Evolutionary conservation across 1,140 invertebrate genomes (phyloP).

Genomic region (Phocides pigmalion): DNA sequence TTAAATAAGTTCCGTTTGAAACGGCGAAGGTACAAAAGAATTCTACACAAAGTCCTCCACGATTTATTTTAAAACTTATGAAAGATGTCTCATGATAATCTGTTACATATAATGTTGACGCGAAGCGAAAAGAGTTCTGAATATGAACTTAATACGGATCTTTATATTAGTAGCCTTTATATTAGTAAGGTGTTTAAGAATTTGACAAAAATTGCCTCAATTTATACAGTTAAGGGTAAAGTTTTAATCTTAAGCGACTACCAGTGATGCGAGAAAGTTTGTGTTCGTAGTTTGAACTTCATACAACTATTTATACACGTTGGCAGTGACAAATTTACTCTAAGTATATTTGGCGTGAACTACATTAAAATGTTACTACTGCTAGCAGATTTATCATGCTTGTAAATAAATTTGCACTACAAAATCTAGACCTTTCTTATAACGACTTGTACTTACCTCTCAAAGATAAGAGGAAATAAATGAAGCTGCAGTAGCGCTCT

Average conservation of each 20-base stretch:
- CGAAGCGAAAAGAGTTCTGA: constrained; percentile 6
- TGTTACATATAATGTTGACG: constrained; percentile 3
- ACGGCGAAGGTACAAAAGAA: no score
- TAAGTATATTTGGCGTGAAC: constrained; percentile 53
- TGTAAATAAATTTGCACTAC: constrained; percentile 35
- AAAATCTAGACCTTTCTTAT: constrained; percentile 16
- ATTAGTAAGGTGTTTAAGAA: constrained; percentile 1
- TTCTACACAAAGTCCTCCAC: no score
- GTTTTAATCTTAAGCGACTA: constrained; percentile 26
- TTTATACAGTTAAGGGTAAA: constrained; percentile 4
- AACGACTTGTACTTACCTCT: constrained; percentile 11
- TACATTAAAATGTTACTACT: constrained; percentile 46
- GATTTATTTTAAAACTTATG: no score
- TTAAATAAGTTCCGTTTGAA: no score
- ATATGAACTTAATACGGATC: constrained; percentile 1
- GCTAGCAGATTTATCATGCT: constrained; percentile 36
- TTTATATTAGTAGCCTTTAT: constrained; percentile 11
- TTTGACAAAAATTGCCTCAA: constrained; percentile 13
- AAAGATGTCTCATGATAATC: constrained; percentile 5
- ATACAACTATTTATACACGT: constrained; percentile 55
- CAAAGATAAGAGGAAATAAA: constrained; percentile 9
- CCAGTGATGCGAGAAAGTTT: constrained; percentile 25
- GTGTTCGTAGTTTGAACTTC: constrained; percentile 44
- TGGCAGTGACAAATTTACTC: constrained; percentile 58
- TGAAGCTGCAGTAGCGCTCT: not conserved